Evolutionary conservation across 2,888 invertebrate genomes (phyloP).

Genomic region (Hybos culiciformis): DNA sequence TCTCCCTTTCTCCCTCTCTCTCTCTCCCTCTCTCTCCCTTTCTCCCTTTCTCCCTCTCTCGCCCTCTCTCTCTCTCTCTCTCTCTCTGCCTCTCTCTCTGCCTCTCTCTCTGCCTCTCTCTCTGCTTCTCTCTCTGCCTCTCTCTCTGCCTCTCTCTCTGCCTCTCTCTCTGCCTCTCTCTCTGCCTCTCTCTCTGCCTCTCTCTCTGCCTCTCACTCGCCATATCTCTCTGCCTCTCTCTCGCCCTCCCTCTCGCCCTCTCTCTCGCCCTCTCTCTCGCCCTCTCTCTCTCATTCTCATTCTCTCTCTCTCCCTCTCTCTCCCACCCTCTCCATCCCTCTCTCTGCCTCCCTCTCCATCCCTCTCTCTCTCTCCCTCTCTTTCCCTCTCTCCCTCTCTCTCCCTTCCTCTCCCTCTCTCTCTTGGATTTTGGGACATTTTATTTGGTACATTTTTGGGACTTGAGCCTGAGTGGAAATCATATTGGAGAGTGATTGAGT

Average conservation of each 20-base stretch:
- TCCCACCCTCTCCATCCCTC: background rate
- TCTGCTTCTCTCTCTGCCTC: too few species aligned
- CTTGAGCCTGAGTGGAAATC: too few species aligned
- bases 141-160: too few species aligned
- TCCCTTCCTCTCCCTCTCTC: conserved; percentile 1
- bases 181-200: background rate
- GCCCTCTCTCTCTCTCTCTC: too few species aligned
- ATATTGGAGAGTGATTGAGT: too few species aligned
- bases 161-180: background rate
- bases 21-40: too few species aligned
- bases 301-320: conserved; percentile 5
- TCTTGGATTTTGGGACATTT: too few species aligned
- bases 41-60: too few species aligned
- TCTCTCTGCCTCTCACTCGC: conserved; percentile 1
- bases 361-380: conserved; percentile 2
- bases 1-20: too few species aligned
- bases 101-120: too few species aligned
- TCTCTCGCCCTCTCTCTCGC: conserved; percentile 1
- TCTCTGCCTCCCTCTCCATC: background rate
- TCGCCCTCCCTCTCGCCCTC: background rate
- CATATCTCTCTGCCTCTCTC: background rate
- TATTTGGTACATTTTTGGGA: too few species aligned
- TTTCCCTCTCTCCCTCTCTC: background rate
- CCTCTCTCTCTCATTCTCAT: conserved; percentile 2
- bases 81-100: too few species aligned